Base-by-base conservation (phyloP, 1,140 invertebrate genomes). In the Brachionus paranguensis region DNA sequence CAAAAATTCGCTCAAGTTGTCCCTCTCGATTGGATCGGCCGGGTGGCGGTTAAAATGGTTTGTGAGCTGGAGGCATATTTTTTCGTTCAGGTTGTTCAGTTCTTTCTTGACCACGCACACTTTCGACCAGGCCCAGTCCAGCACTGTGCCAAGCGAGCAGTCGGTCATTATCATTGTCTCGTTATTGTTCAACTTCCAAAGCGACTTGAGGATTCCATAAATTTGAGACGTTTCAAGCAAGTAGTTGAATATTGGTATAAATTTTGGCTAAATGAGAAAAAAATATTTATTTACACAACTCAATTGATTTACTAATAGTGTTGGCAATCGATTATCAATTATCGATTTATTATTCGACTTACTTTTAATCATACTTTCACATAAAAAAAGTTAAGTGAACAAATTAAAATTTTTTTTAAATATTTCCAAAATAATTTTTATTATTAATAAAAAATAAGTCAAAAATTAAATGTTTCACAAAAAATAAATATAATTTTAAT, bases 181-280 rank as follows among this genome's bases (percentile, higher is more conserved):
- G 43, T 53, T 45, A 0, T 14, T 76, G 45, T 76, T 29, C 47
- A 76, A n/a, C 24, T 76, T 76, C 72, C 72, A 76, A 20, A 76
- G 12, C 8, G 72, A 76, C 14, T 76, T 76, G 24, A 76, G n/a
- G 4, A 76, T 76, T 11, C 43, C 43, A 17, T 76, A 76, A 3
- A 76, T 53, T 50, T 76, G 72, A 10, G 72, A 76, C 27, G 72
- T 76, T 24, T 76, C 72, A 8, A 76, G 24, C 43, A 76, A 47
- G 43, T 76, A 76, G 45, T 76, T 47, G 47, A 76, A 76, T 29
- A 76, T 76, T 47, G 45, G 72, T 6, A 76, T 76, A 50, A 50
- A 76, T 47, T 76, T 47, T 2, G 72, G 17, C 72, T 76, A 41
- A 72, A 47, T 37, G 43, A 72, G 29, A 33, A 33, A 24, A n/a